Evolutionary conservation across 2,113 vertebrate species (phyloP), one percentile per base, ranked within the genome.

Genomic region (Charadrius vociferus): DNA sequence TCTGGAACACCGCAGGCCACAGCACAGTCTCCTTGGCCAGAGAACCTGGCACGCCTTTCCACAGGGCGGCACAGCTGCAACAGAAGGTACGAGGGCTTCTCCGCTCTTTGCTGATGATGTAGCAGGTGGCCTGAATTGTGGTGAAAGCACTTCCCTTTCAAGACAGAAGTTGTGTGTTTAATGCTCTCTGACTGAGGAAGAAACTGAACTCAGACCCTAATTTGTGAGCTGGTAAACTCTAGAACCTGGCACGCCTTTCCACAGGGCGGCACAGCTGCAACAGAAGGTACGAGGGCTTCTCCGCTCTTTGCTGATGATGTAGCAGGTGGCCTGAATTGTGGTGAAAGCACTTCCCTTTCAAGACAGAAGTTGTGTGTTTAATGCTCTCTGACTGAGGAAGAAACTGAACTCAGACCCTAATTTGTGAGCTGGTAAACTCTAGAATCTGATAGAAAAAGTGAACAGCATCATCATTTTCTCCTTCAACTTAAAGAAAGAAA

Each of bases 61-160:
- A 7, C 0, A 2, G 39, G 18, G 5, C 2, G 0, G 21, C 49
- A 61, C 23, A 24, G 14, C 16, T 8, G 12, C 63, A 34, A 10
- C 4, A 1, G 0, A 39, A 73, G 24, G 27, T 27, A 36, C 3
- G 5, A 34, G 23, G 9, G 17, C 43, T 86, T 66, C 53, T 56
- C 41, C 32, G 73, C 21, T 50, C 32, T 63, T 23, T 47, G 23
- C 49, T 47, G 36, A 41, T 4, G 6, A 39, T 22, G 36, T 12
- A 52, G 15, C 27, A 41, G 30, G n/a, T 73, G n/a, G 27, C 21
- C 41, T 12, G 21, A 70, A 52, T 3, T 53, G 34, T 15, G 20
- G 13, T 56, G 23, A 73, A 84, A 53, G 20, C 41, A 18, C 24
- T 74, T 70, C 81, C 10, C 26, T 82, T n/a, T 41, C 62, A 58